These are phyloP conservation scores for Artibeus jamaicensis DNA, from an alignment of 2,797 vertebrate species.

Conservation along the genomic window DNA sequence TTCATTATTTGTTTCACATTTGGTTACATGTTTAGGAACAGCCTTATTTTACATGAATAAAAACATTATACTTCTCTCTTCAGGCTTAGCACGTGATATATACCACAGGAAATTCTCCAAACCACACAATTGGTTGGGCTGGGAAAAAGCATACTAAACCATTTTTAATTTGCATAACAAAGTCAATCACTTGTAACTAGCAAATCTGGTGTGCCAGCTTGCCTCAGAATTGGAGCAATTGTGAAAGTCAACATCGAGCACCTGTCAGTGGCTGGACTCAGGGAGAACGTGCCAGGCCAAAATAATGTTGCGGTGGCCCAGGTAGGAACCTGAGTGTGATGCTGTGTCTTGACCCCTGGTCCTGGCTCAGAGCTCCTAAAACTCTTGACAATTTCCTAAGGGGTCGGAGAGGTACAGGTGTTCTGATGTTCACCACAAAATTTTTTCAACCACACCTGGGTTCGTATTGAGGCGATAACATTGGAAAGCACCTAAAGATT, in stretches of 20 bases:
- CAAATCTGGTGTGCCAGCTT: background rate
- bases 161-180: background rate
- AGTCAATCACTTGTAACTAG: background rate
- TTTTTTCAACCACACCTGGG: background rate
- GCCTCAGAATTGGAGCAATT: background rate
- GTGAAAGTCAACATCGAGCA: background rate
- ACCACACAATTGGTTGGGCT: background rate
- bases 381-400: background rate
- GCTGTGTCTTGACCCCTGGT: background rate
- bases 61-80: background rate
- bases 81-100: background rate
- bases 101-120: conserved; percentile 32
- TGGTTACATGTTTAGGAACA: background rate
- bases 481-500: background rate
- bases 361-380: background rate
- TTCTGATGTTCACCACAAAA: background rate
- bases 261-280: background rate
- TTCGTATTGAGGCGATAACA: background rate
- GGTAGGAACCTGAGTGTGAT: background rate
- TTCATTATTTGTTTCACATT: background rate
- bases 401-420: background rate
- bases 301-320: background rate
- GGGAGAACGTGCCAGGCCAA: background rate
- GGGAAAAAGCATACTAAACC: background rate
- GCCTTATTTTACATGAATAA: background rate